Evolutionary conservation across 1,140 invertebrate genomes (phyloP), one percentile per base, ranked within the genome.

Genomic region (Dinothrombium tinctorium): DNA sequence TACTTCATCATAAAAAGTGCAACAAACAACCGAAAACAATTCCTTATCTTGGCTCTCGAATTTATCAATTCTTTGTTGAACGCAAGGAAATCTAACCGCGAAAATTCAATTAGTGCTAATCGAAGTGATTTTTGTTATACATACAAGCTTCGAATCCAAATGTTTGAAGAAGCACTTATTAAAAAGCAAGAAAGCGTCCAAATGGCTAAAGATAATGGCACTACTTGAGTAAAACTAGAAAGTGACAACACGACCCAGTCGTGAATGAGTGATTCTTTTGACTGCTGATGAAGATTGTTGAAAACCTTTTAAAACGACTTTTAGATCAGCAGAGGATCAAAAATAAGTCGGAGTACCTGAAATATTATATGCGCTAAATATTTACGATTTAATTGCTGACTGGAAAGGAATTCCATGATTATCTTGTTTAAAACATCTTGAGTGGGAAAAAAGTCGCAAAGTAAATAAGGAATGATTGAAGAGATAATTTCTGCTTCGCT

Each of bases 161-260:
- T 60, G 60, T 76, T 76, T 40, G 67, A 69, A 21, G 75, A 78
- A 20, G 79, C 72, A 54, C 76, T 78, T 49, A 83, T 71, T 53
- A 87, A 82, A 53, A 86, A 81, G 56, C 78, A 75, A 8, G 74
- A 77, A 6, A 86, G 59, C 54, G 72, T 77, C 80, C 79, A 86
- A 11, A 76, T 72, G 15, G 75, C 75, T 65, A 76, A 74, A 19
- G 69, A 65, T 17, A 76, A 56, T 20, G 78, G 76, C 43, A 75
- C 67, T 46, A 75, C 70, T 49, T 77, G 70, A 26, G 80, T 73
- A 51, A 87, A 84, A 62, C 79, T 86, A 41, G 74, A 72, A 44
- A 89, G 61, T 49, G 76, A 82, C 45, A 81, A 69, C 43, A 83
- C 70, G 29, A 86, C 73, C 82, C 82, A 89, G 52, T 86, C 79